These are phyloP conservation scores for Tapirus terrestris DNA, from an alignment of 2,113 vertebrate genomes.

Conservation along the genomic window DNA sequence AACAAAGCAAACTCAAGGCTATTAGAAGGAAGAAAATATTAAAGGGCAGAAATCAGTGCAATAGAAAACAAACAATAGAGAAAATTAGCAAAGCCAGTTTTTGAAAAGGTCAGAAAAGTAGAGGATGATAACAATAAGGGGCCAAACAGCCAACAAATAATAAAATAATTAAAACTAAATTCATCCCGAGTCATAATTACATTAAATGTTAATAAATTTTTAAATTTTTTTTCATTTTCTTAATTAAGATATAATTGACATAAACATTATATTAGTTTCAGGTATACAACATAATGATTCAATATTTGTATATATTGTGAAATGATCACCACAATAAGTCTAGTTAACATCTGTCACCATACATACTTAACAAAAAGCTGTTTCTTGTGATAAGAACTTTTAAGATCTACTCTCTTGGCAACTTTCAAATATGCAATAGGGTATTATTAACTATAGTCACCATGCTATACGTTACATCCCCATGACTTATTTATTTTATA, in stretches of 20 bases:
- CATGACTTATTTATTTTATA: background rate
- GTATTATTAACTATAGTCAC: background rate
- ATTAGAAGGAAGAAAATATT: background rate
- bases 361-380: background rate
- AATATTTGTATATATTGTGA: background rate
- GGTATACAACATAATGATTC: background rate
- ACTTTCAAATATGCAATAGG: background rate
- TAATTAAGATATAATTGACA: background rate
- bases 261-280: background rate
- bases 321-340: background rate
- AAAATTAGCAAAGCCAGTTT: background rate
- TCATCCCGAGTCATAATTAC: background rate
- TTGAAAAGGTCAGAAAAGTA: background rate
- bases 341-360: background rate
- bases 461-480: background rate
- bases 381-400: background rate
- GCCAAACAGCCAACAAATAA: background rate
- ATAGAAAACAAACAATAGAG: background rate
- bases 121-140: background rate
- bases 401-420: background rate
- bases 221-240: background rate
- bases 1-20: background rate
- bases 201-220: background rate
- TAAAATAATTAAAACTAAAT: background rate
- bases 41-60: background rate